Percentiles rank a stretch among this genome's conserved stretches.
Conservation (phyloP, 2,888 invertebrate genomes). For the Cheilosia pagana region DNA sequence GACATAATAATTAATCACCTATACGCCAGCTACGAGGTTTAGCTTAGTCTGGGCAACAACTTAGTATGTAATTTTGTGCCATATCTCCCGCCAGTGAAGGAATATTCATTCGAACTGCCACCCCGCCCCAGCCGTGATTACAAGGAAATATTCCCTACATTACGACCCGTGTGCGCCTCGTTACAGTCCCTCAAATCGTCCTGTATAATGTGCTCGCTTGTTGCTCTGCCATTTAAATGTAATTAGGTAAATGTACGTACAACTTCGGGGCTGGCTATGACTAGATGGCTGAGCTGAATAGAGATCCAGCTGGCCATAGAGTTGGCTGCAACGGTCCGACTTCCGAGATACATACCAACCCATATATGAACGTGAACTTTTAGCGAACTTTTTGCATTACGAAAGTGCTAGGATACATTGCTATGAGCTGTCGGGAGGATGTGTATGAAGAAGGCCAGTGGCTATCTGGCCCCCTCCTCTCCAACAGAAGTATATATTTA, state of each 20-base stretch:
- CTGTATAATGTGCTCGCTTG: constrained; percentile 74
- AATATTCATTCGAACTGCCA: constrained; percentile 55
- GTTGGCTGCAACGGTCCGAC: constrained; percentile 42
- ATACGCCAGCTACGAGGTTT: not conserved
- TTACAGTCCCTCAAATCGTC: constrained; percentile 53
- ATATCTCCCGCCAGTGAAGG: constrained; percentile 18
- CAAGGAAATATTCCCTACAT: constrained; percentile 36
- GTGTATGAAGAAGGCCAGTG: not conserved
- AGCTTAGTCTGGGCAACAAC: constrained; percentile 12
- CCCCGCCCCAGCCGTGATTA: constrained; percentile 36
- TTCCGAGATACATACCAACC: not conserved
- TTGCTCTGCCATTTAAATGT: constrained; percentile 77
- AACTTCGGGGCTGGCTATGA: constrained; percentile 59
- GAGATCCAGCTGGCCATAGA: not conserved
- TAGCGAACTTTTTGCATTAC: constrained; percentile 48
- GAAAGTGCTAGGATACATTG: constrained; percentile 43
- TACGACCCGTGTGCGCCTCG: not conserved
- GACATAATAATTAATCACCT: constrained; percentile 63
- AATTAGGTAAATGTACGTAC: constrained; percentile 76
- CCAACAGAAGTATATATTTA: constrained; percentile 39
- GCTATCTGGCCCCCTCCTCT: constrained; percentile 27
- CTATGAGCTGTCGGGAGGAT: not conserved
- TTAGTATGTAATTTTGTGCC: constrained; percentile 6
- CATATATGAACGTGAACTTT: constrained; percentile 10
- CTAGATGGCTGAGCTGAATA: constrained; percentile 40